Percentiles rank a stretch among this genome's conserved stretches.
Conservation (phyloP, 2,113 vertebrate species). For the Otocyon megalotis region DNA sequence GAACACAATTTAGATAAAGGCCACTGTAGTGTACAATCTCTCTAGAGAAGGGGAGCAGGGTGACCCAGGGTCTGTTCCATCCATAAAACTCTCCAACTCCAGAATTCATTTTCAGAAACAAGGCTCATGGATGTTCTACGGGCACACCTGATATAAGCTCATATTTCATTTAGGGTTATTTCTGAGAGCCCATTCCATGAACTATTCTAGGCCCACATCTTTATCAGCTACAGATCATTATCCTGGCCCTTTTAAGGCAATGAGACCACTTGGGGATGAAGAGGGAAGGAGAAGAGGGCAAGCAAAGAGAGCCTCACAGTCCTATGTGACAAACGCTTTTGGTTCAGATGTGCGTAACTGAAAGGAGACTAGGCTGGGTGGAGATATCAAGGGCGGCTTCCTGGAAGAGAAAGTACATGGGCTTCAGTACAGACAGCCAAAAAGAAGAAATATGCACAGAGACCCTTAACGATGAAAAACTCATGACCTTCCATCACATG, state of each 20-base stretch:
- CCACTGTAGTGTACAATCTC: background rate
- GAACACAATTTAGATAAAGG: slow-evolving; percentile 30
- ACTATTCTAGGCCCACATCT: background rate
- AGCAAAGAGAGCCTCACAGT: background rate
- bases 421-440: background rate
- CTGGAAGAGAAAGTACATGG: background rate
- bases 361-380: background rate
- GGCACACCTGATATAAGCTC: background rate
- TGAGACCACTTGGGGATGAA: background rate
- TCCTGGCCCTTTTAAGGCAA: background rate
- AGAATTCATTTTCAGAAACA: slow-evolving; percentile 18
- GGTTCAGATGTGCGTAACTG: background rate
- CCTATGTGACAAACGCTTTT: background rate
- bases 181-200: background rate
- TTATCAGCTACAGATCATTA: background rate
- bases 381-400: background rate
- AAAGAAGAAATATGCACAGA: background rate
- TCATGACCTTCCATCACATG: background rate
- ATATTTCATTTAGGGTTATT: background rate
- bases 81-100: background rate
- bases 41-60: background rate
- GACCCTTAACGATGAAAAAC: background rate
- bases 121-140: background rate
- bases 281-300: background rate
- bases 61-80: background rate